Base-by-base conservation (phyloP, 2,888 invertebrate genomes). In the Drosophila pseudotakahashii region DNA sequence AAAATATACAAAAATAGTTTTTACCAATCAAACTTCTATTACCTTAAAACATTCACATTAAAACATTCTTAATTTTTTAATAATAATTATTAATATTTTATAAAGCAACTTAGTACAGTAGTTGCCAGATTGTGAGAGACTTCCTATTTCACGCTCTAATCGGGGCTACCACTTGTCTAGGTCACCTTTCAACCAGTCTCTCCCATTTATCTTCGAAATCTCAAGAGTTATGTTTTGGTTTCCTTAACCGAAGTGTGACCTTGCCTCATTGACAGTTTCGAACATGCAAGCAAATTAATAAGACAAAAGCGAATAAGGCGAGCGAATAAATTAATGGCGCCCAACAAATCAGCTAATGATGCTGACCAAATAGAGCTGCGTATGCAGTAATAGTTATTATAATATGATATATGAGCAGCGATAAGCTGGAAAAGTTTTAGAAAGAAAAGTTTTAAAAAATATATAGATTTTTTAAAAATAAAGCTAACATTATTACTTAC, bases 251-350 rank as follows among this genome's bases (percentile, higher is more conserved):
- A 32, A 13, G 1, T 4, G 7, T 47, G 62, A 47, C 62, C 62
- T 62, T 62, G 62, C 34, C 19, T 48, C 14, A 45, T 59, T 60
- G 45, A 37, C 60, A 45, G 61, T 54, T 47, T 26, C 45, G 58
- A 57, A 30, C 61, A 42, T 60, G 36, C 53, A 67, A 50, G 64
- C 48, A 26, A 54, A 47, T 51, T 34, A 68, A 68, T 67, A 42
- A 68, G 55, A 48, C 68, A 68, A 68, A 48, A 19, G 47, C 48
- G 23, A 67, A n/a, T 44, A 37, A 52, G 53, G n/a, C 47, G 11
- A 57, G 4, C 42, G 34, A 41, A 41, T 47, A 54, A 64, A 54
- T 67, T 67, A 53, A 64, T 48, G 53, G 26, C 34, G 41, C 16
- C 23, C 53, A 64, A 63, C 63, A 48, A 42, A 42, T 37, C 30